Percentiles rank a stretch among this genome's conserved stretches.
Evolutionary conservation across 1,140 invertebrate species (phyloP).

Genomic region (Tetramorium alpestre): DNA sequence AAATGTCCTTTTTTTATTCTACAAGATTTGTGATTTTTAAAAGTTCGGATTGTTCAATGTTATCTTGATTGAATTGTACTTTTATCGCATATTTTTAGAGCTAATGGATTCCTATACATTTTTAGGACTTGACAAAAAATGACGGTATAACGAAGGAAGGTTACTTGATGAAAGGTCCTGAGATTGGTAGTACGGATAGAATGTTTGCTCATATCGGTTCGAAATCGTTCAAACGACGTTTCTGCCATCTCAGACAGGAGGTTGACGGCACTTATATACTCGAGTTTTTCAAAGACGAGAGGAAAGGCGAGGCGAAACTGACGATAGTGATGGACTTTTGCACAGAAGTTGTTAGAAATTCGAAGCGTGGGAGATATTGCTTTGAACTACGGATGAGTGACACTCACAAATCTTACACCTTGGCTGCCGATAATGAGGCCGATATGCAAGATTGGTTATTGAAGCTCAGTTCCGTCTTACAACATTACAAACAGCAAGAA

Average conservation of each 20-base stretch:
- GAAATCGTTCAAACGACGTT: constrained; percentile 96
- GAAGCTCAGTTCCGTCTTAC: constrained; percentile 91
- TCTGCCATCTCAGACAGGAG: constrained; percentile 95
- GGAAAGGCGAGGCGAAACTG: constrained; percentile 94
- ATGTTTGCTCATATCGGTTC: constrained; percentile 95
- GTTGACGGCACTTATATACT: constrained; percentile 96
- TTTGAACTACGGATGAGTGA: constrained; percentile 95
- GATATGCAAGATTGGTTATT: constrained; percentile 95
- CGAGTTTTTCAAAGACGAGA: constrained; percentile 97
- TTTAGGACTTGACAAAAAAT: constrained; percentile 86
- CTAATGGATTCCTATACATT: constrained; percentile 44
- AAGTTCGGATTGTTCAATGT: background rate
- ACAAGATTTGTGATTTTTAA: background rate
- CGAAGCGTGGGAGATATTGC: constrained; percentile 93
- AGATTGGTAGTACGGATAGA: constrained; percentile 91
- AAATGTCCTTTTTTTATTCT: constrained; percentile 63
- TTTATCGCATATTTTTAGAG: background rate
- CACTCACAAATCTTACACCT: constrained; percentile 92
- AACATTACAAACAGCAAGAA: constrained; percentile 91
- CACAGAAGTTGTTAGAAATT: constrained; percentile 94
- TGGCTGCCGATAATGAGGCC: constrained; percentile 94
- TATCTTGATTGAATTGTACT: background rate
- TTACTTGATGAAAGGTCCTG: constrained; percentile 95
- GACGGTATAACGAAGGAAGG: constrained; percentile 95
- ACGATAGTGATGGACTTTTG: constrained; percentile 98